Evolutionary conservation across 64 coral and sea anemone genomes (phyloP), one percentile per base, ranked within the genome.

Genomic region (Porites australiensis): DNA sequence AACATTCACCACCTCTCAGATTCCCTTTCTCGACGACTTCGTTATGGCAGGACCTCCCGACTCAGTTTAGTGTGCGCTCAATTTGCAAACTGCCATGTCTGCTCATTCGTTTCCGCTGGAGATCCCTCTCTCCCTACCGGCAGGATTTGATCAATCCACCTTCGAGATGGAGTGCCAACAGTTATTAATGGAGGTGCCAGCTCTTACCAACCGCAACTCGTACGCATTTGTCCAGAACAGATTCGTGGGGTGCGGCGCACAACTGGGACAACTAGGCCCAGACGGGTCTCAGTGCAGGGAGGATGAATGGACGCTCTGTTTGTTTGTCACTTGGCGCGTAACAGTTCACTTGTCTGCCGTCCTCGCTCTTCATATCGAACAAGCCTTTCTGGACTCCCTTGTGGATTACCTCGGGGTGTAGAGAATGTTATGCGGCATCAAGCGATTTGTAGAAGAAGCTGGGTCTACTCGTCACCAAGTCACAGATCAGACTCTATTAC

Each of bases 251-350:
- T 87, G 72, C 27, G 72, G 85, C 67, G 7, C 46, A 4, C 85
- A 87, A 27, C 18, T 69, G 12, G 85, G 85, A 50, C 52, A 72
- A 52, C 3, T 70, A 14, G 67, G 53, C 18, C 22, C 6, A 0
- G 8, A 19, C 10, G 85, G 85, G 6, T 87, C 85, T 22, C 52
- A 49, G 2, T 87, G 85, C 67, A 66, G 67, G 4, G 19, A 22
- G 6, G 85, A 51, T 27, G 91, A 93, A 23, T 87, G 74, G 73
- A 90, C 88, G 13, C 55, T 90, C 2, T 53, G 62, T n/a, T 43
- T 79, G 54, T 88, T 76, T 75, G 70, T 21, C 5, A 44, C 86
- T 50, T 57, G n/a, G 16, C 71, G 16, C 37, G 76, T 88, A 49
- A 74, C 44, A 19, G 58, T 83, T 11, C 76, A 88, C 46, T 43